These are phyloP conservation scores for Rhabdomys dilectus DNA, from an alignment of 2,113 vertebrate species.

Conservation along the genomic window DNA sequence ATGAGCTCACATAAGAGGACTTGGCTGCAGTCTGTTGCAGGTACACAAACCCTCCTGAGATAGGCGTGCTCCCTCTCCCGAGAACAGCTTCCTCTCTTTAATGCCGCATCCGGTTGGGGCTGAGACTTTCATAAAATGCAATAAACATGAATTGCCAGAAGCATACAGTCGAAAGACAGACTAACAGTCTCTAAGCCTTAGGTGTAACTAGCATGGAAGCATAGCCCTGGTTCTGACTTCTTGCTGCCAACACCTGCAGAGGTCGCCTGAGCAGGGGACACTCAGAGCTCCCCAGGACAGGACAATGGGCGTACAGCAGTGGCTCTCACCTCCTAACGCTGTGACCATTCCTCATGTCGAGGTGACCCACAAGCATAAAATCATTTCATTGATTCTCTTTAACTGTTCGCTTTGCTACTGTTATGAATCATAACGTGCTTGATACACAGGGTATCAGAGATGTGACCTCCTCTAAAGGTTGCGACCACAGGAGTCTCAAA, in stretches of 20 bases:
- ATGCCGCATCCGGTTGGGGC: not conserved
- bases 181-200: not conserved
- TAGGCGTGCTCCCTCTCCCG: not conserved
- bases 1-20: not conserved
- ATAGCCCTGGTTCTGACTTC: not conserved
- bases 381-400: not conserved
- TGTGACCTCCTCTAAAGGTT: not conserved
- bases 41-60: not conserved
- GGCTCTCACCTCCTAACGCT: not conserved
- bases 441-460: not conserved
- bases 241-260: not conserved
- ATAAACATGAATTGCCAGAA: conserved; percentile 20
- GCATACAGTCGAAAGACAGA: not conserved
- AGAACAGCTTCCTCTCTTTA: not conserved
- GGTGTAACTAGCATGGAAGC: not conserved
- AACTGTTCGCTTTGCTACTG: not conserved
- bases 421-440: not conserved
- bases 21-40: not conserved
- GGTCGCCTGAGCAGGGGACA: not conserved
- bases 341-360: not conserved
- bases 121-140: not conserved
- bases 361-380: not conserved
- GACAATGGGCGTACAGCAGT: not conserved
- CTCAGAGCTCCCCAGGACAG: not conserved
- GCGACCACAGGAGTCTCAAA: not conserved